Percentiles rank a stretch among this genome's conserved stretches.
phyloP scores from a whole-genome alignment of 1,140 invertebrate species.

The Monochamus saltuarius region DNA sequence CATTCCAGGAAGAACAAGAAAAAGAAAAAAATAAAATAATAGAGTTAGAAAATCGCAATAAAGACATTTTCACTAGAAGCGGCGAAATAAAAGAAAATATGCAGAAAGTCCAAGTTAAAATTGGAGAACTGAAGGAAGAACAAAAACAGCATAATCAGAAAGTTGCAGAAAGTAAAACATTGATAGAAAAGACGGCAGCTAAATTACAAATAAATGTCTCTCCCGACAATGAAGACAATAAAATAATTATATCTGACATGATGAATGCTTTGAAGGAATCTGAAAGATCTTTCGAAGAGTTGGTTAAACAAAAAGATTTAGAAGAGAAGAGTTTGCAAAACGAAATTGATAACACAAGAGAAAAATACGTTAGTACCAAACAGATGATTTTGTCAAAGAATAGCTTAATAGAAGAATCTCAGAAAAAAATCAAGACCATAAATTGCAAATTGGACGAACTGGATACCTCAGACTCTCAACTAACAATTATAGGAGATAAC shows the following conservation, averaged over 20 bases:
- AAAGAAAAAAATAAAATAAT: conserved; percentile 27
- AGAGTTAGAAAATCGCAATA: conserved; percentile 33
- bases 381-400: conserved; percentile 52
- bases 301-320: conserved; percentile 40
- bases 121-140: conserved; percentile 49
- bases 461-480: conserved; percentile 41
- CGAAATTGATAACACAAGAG: conserved; percentile 53
- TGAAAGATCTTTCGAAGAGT: conserved; percentile 6
- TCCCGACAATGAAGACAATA: conserved; percentile 2
- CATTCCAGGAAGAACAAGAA: conserved; percentile 42
- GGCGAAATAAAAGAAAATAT: conserved; percentile 32
- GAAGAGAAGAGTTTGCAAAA: conserved; percentile 53
- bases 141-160: conserved; percentile 46
- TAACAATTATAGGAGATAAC: conserved; percentile 52
- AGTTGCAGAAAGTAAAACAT: conserved; percentile 39
- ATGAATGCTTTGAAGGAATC: conserved; percentile 16
- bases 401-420: conserved; percentile 52
- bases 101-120: conserved; percentile 40
- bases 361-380: conserved; percentile 52
- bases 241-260: conserved; percentile 14
- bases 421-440: conserved; percentile 48
- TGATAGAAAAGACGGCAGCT: conserved; percentile 40
- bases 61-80: conserved; percentile 27
- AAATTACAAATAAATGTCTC: conserved; percentile 14
- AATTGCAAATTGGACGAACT: conserved; percentile 47